Evolutionary conservation across 2,888 invertebrate genomes (phyloP).

Genomic region (Allygus modestus): DNA sequence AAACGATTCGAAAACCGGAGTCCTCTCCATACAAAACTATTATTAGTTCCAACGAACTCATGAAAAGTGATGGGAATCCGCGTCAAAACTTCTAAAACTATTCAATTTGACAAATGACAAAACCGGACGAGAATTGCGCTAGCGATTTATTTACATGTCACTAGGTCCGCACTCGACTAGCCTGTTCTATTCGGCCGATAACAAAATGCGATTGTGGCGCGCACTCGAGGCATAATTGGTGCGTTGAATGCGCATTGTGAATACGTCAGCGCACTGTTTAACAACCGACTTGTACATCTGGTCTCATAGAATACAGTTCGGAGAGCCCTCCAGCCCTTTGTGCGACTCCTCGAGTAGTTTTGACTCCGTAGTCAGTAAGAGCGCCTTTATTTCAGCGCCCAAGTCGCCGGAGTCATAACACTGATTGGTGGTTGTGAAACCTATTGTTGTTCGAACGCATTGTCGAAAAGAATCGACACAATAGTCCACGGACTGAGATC

Average conservation of each 20-base stretch:
- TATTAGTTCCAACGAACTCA: background rate
- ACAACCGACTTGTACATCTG: constrained; percentile 20
- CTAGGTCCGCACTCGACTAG: constrained; percentile 1
- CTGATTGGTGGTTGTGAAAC: constrained; percentile 24
- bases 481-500: background rate
- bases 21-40: constrained; percentile 3
- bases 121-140: background rate
- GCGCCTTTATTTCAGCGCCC: constrained; percentile 14
- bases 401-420: background rate
- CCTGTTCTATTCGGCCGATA: constrained; percentile 2
- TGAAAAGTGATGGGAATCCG: constrained; percentile 6
- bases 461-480: constrained; percentile 9
- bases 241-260: constrained; percentile 27
- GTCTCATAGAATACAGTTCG: constrained; percentile 2
- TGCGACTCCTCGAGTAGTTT: background rate
- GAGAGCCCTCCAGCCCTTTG: constrained; percentile 24
- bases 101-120: constrained; percentile 52
- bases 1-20: background rate
- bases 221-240: constrained; percentile 35
- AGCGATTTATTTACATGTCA: constrained; percentile 52
- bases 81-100: constrained; percentile 43
- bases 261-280: background rate
- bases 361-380: constrained; percentile 30
- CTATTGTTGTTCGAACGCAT: constrained; percentile 13
- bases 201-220: constrained; percentile 41